phyloP scores from a whole-genome alignment of 1,140 invertebrate species.

The Mylabris phalerata region DNA sequence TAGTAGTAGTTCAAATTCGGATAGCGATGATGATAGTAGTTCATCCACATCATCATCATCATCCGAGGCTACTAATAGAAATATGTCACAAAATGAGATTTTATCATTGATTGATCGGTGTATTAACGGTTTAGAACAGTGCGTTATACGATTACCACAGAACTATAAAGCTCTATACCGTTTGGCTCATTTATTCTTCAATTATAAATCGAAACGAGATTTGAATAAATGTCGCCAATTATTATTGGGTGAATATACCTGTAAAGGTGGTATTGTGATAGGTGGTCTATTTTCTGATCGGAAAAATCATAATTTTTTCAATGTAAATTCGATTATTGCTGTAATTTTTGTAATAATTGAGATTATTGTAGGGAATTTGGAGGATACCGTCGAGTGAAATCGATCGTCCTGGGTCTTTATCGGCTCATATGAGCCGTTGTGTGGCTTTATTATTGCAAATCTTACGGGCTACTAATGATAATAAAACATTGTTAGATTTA shows the following conservation, averaged over 20 bases:
- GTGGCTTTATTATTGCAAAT: conserved; percentile 75
- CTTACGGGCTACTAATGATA: conserved; percentile 69
- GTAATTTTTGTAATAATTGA: not conserved
- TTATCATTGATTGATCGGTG: conserved; percentile 34
- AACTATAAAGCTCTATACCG: conserved; percentile 92
- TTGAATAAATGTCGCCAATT: conserved; percentile 62
- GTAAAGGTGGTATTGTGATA: conserved; percentile 55
- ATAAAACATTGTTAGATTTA: conserved; percentile 71
- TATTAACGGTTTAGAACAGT: conserved; percentile 63
- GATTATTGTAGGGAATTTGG: conserved; percentile 70
- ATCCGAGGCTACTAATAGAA: conserved; percentile 27
- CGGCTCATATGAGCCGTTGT: conserved; percentile 82
- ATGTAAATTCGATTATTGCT: conserved; percentile 50
- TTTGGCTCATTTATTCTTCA: conserved; percentile 75
- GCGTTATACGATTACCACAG: conserved; percentile 75
- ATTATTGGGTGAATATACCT: conserved; percentile 60
- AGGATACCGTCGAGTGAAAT: conserved; percentile 83
- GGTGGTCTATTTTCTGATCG: conserved; percentile 79
- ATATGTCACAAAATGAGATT: conserved; percentile 35
- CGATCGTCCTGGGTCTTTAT: conserved; percentile 85
- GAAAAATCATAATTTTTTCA: conserved; percentile 83
- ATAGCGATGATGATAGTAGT: conserved; percentile 35
- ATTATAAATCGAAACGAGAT: conserved; percentile 62
- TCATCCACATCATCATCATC: conserved; percentile 32
- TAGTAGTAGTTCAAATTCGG: conserved; percentile 35